Evolutionary conservation across 2,113 vertebrate genomes (phyloP).

Genomic region (Nematolebias whitei): DNA sequence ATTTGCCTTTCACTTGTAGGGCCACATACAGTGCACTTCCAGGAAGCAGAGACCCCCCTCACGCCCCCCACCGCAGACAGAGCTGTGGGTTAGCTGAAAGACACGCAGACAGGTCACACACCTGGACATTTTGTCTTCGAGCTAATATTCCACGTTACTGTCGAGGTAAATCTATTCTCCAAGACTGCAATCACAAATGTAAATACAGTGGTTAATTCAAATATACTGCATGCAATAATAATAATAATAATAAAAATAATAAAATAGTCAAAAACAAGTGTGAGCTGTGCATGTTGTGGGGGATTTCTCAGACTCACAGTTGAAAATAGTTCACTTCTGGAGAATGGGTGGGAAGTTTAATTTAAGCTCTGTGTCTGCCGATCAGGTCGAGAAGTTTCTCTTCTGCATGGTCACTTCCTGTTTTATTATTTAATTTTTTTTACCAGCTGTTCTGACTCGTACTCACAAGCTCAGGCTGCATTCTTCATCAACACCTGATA

Average conservation of each 20-base stretch:
- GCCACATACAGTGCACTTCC: not conserved
- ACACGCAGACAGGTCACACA: conserved; percentile 2
- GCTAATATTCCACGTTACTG: not conserved
- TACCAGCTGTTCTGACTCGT: conserved; percentile 60
- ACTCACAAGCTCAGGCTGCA: conserved; percentile 41
- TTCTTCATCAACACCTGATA: conserved; percentile 25
- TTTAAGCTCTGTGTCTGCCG: conserved; percentile 37
- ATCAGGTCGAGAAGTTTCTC: conserved; percentile 71
- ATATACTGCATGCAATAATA: no score
- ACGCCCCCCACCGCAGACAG: not conserved
- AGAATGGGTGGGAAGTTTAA: conserved; percentile 23
- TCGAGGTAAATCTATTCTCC: not conserved
- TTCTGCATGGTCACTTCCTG: conserved; percentile 78
- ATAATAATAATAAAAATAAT: not conserved
- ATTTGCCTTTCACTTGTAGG: not conserved
- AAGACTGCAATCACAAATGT: no score
- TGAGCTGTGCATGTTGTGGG: conserved; percentile 3
- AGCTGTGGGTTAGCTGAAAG: conserved; percentile 5
- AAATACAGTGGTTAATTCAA: no score
- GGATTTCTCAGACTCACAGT: not conserved
- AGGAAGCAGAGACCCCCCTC: conserved; percentile 27
- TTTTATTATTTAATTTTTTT: conserved; percentile 47
- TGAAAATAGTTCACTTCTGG: conserved; percentile 2
- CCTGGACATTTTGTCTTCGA: not conserved
- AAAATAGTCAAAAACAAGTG: not conserved